These are phyloP conservation scores for Poicephalus gulielmi DNA, from an alignment of 2,113 vertebrate genomes.

Conservation along the genomic window DNA sequence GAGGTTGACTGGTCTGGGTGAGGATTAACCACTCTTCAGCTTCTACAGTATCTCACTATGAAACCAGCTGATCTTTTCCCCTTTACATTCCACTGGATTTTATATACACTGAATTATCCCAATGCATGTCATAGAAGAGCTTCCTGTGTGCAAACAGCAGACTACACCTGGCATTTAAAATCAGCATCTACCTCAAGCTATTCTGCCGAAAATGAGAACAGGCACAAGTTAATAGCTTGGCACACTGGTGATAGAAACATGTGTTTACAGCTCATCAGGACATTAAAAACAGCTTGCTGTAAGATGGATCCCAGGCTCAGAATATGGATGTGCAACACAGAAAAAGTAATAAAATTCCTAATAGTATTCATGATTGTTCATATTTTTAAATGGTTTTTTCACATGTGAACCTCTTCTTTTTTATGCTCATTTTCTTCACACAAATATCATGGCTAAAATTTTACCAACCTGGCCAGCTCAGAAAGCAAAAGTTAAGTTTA, in stretches of 20 bases:
- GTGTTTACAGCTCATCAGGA: not conserved
- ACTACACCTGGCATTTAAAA: not conserved
- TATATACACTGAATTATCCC: not conserved
- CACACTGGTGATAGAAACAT: not conserved
- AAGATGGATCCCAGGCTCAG: not conserved
- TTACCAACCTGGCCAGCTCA: not conserved
- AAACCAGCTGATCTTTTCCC: not conserved
- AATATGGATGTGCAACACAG: not conserved
- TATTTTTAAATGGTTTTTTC: not conserved
- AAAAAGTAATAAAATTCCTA: not conserved
- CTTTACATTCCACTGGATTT: not conserved
- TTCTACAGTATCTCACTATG: not conserved
- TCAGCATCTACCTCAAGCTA: not conserved
- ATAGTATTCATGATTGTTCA: not conserved
- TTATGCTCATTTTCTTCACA: not conserved
- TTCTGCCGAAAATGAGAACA: slow-evolving; percentile 13
- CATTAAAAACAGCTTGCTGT: not conserved
- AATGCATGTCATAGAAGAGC: not conserved
- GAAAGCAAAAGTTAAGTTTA: not conserved
- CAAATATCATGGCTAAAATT: not conserved
- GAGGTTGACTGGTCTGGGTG: not conserved
- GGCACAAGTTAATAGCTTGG: not conserved
- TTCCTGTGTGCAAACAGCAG: not conserved
- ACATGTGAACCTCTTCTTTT: not conserved
- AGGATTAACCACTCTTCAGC: not conserved